Conservation (phyloP, 2,797 vertebrate genomes). For the Pachyuromys duprasi region DNA sequence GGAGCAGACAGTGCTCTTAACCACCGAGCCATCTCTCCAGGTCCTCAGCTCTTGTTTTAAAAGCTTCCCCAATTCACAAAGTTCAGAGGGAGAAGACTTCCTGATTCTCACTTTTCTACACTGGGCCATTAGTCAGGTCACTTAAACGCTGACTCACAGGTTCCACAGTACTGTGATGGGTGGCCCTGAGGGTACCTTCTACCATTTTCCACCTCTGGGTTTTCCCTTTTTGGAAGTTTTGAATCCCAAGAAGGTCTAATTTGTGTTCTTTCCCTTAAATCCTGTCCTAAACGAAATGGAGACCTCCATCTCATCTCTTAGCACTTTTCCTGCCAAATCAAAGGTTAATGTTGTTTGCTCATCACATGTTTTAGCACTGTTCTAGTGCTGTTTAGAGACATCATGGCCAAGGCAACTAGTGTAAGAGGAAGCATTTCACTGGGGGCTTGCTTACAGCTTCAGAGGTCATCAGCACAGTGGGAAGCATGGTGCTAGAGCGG, state of each 20-base stretch:
- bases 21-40: too few species aligned
- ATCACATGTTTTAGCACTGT: background rate
- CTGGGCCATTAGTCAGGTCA: background rate
- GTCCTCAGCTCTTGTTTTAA: background rate
- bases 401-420: background rate
- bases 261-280: background rate
- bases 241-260: background rate
- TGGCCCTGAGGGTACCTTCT: background rate
- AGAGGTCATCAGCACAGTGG: background rate
- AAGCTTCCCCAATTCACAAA: background rate
- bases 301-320: background rate
- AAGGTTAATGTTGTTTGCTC: background rate
- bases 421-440: background rate
- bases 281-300: background rate
- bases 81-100: background rate
- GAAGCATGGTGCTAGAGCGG: background rate
- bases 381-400: background rate
- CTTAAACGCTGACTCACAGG: background rate
- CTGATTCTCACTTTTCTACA: background rate
- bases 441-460: background rate
- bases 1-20: too few species aligned
- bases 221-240: background rate
- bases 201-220: background rate
- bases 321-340: background rate
- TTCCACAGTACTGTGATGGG: background rate